Evolutionary conservation across 2,888 invertebrate species (phyloP), one percentile per base, ranked within the genome.

Genomic region (Dione vanillae): DNA sequence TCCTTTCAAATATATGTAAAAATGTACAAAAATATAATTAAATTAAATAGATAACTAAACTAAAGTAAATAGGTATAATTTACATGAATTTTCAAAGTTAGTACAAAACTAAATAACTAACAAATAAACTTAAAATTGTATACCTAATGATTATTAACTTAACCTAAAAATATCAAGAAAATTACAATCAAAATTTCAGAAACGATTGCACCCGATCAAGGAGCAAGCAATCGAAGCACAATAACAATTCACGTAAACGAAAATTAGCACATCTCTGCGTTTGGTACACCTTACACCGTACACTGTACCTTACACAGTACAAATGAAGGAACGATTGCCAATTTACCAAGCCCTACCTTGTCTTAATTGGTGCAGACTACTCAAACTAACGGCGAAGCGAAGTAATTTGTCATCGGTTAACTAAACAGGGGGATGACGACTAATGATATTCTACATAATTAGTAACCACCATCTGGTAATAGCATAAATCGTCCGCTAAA

Each of bases 381-480:
- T 86, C 75, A 85, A 89, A 90, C 91, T 91, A 90, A 84, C 85
- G 84, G 80, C 83, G 85, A 85, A 85, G 86, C 86, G 88, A 89
- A 87, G 89, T 91, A 92, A 93, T 93, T 92, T 92, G 91, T 92
- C 92, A 93, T 92, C 90, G 89, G 91, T 88, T 90, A 88, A 88
- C 89, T 89, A 88, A 89, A 88, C 86, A 87, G 85, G 83, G 84
- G 83, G 81, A 78, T 83, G 79, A 81, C 84, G 83, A 82, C 86
- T 91, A 92, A 92, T 90, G 91, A 89, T 90, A 89, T 91, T 87
- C 86, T 85, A 88, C 90, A 91, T 92, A 91, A 92, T 92, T 90
- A 92, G 90, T 89, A 79, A 83, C 86, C 85, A 84, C 88, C 90
- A 89, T 90, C 91, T 88, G 87, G 89, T 92, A 91, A 92, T 92